Conservation (phyloP, 1,140 invertebrate genomes). For the Calliphora vicina region DNA sequence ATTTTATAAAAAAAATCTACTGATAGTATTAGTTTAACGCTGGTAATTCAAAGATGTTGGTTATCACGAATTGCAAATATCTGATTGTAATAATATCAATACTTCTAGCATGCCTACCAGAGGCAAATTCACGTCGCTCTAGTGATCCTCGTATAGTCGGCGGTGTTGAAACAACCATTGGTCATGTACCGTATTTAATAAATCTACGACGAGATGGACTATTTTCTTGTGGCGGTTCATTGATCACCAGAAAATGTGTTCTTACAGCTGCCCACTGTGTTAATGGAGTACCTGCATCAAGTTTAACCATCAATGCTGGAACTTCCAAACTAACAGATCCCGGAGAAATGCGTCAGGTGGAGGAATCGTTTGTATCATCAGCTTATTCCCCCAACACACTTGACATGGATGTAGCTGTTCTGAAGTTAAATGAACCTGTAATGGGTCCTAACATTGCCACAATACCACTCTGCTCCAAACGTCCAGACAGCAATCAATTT, state of each 20-base stretch:
- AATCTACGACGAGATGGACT: conserved; percentile 44
- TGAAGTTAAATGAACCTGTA: conserved; percentile 41
- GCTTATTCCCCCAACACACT: conserved; percentile 43
- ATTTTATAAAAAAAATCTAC: background rate
- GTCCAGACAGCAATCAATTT: conserved; percentile 45
- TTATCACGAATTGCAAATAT: background rate
- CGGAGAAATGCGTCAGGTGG: conserved; percentile 26
- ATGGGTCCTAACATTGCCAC: conserved; percentile 43
- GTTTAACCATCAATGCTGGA: conserved; percentile 50
- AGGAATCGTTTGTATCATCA: conserved; percentile 42
- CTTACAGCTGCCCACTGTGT: conserved; percentile 52
- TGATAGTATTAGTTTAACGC: background rate
- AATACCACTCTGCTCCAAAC: conserved; percentile 43
- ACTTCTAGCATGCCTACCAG: background rate
- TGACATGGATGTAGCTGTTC: conserved; percentile 57
- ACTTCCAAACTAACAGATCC: conserved; percentile 46
- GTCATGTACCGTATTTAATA: conserved; percentile 52
- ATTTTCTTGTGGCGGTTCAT: conserved; percentile 54
- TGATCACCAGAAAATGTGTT: conserved; percentile 47
- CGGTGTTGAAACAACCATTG: conserved; percentile 46
- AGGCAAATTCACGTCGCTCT: background rate
- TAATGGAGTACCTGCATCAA: conserved; percentile 40
- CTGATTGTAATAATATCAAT: background rate
- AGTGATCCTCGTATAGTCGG: conserved; percentile 48
- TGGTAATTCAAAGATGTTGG: background rate